Conservation (phyloP, 2,113 vertebrate genomes). For the Xiphophorus couchianus region DNA sequence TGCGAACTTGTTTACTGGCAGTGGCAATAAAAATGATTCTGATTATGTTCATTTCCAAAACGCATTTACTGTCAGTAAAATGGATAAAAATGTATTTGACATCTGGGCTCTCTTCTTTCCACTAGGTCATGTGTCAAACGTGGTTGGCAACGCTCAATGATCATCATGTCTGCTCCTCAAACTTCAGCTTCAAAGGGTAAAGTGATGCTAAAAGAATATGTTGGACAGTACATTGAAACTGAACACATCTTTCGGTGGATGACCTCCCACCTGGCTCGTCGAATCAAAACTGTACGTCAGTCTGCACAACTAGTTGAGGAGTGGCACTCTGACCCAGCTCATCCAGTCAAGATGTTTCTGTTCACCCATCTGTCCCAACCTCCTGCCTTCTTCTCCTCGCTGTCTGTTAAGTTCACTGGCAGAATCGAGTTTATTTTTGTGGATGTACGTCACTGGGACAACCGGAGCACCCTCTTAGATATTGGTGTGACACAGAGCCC, state of each 20-base stretch:
- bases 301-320: slow-evolving; percentile 87
- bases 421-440: slow-evolving; percentile 98
- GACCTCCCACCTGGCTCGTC: slow-evolving; percentile 91
- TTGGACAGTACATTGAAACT: slow-evolving; percentile 83
- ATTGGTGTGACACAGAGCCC: slow-evolving; percentile 88
- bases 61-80: neutral
- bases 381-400: slow-evolving; percentile 93
- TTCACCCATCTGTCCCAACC: slow-evolving; percentile 92
- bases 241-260: slow-evolving; percentile 98
- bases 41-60: no score
- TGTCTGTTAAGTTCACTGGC: slow-evolving; percentile 97
- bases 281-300: slow-evolving; percentile 90
- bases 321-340: slow-evolving; percentile 87
- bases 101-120: neutral
- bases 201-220: slow-evolving; percentile 96
- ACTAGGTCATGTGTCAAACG: slow-evolving; percentile 91
- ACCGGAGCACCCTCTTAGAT: slow-evolving; percentile 86
- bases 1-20: no score
- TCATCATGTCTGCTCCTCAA: slow-evolving; percentile 97
- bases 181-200: slow-evolving; percentile 96
- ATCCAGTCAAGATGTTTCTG: slow-evolving; percentile 92
- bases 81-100: neutral
- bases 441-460: slow-evolving; percentile 90
- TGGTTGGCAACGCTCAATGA: slow-evolving; percentile 93
- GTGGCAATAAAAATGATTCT: no score